Conservation (phyloP, 2,797 vertebrate genomes). For the Rhodeus uyekii region DNA sequence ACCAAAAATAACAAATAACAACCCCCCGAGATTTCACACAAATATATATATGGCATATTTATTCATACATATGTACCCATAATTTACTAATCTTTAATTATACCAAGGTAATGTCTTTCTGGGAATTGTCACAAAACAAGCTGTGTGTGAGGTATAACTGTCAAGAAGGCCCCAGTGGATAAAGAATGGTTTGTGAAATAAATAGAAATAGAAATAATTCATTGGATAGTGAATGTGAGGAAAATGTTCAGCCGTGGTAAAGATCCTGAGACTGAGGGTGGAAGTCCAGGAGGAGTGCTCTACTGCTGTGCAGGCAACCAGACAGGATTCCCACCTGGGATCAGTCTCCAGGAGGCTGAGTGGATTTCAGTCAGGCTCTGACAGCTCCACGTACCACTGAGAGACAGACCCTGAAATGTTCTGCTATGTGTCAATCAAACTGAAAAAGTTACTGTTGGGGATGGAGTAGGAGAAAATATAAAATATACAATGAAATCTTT, state of each 20-base stretch:
- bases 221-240: constrained; percentile 74
- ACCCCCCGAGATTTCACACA: not conserved
- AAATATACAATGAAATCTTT: not conserved
- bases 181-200: not conserved
- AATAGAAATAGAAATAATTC: constrained; percentile 63
- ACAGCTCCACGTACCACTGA: constrained; percentile 75
- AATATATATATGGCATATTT: not conserved
- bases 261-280: constrained; percentile 72
- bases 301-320: constrained; percentile 69
- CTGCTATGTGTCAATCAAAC: constrained; percentile 82
- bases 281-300: constrained; percentile 69
- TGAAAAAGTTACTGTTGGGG: constrained; percentile 67
- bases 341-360: constrained; percentile 74
- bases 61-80: too few species aligned
- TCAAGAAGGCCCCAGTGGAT: not conserved
- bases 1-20: not conserved
- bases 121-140: not conserved
- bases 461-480: not conserved
- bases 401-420: constrained; percentile 81
- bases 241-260: constrained; percentile 73
- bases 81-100: not conserved
- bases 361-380: constrained; percentile 78
- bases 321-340: constrained; percentile 77
- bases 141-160: not conserved
- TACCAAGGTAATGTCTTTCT: not conserved